A percentile compares a stretch with the other conserved stretches of the same genome.
These are phyloP conservation scores for Nesogale talazaci DNA, from an alignment of 2,113 vertebrate genomes.

Conservation along the genomic window DNA sequence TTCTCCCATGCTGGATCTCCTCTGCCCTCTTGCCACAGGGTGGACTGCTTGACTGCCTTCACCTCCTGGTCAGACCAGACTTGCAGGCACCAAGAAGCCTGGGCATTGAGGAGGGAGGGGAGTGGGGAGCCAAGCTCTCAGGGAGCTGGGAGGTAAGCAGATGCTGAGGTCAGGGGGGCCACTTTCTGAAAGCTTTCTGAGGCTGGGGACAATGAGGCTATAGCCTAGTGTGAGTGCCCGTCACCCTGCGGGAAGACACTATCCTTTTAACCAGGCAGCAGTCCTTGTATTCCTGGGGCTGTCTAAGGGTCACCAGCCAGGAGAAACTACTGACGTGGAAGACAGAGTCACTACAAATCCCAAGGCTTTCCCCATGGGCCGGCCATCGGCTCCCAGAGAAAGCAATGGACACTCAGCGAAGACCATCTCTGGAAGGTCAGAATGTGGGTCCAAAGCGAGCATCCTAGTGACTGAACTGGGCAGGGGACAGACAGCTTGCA, in stretches of 20 bases:
- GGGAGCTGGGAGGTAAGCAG: too few species aligned
- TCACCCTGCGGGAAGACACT: background rate
- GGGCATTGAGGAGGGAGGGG: too few species aligned
- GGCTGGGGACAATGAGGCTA: background rate
- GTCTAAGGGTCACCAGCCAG: background rate
- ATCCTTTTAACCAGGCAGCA: background rate
- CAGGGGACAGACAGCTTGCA: too few species aligned
- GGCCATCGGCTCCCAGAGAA: background rate
- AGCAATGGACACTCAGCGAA: background rate
- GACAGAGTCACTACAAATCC: background rate
- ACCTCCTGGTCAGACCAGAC: too few species aligned
- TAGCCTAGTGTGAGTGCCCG: too few species aligned
- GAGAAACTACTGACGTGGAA: background rate
- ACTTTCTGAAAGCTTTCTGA: background rate
- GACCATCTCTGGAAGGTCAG: background rate
- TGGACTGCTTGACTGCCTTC: too few species aligned
- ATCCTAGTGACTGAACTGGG: background rate
- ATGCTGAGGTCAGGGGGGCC: background rate
- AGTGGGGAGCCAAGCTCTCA: too few species aligned
- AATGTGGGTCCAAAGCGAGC: background rate
- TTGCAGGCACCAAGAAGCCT: too few species aligned
- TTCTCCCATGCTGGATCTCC: background rate
- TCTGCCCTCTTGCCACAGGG: background rate
- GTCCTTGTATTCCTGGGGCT: background rate
- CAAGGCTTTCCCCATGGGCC: too few species aligned